Base-by-base conservation (phyloP, 2,888 invertebrate genomes). In the Hetaerina titia region DNA sequence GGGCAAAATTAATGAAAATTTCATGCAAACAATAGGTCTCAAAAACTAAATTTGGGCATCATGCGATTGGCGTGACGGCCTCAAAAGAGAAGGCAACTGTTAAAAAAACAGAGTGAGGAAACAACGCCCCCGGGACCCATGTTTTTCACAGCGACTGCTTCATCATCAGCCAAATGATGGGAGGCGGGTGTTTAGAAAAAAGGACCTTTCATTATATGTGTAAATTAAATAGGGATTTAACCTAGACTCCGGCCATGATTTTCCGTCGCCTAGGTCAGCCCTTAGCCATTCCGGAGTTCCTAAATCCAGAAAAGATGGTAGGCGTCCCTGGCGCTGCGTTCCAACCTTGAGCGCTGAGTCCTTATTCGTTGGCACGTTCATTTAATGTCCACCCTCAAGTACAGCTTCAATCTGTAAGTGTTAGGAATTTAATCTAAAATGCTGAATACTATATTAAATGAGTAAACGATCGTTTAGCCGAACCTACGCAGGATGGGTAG, bases 11-110 rank as follows among this genome's bases (percentile, higher is more conserved):
- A 81, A 81, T 81, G 81, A 31, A 81, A 81, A 81, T 22, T 81
- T 81, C 81, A 81, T 81, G 81, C 81, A 31, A 7, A 31, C 81
- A 4, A 9, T 31, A 31, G 81, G 31, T 25, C 31, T 45, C 81
- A 31, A 81, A 81, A 25, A 81, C 81, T 81, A 22, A 81, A 81
- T 81, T 81, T 81, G 81, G 81, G 81, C 81, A 81, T 81, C 81
- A 31, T 13, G 56, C 22, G 69, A 56, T 64, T 92, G 69, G 92
- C 90, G 90, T 64, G 90, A 31, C 92, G 92, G 57, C 69, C 45
- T 31, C 69, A 69, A 64, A 92, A n/a, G 92, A 17, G 60, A 90
- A 90, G 64, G 92, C 45, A 2, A n/a, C 69, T 57, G 56, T 56
- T 92, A 69, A 69, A 90, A 31, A 64, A 90, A 88, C 15, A 45